Conservation (phyloP, 2,113 vertebrate genomes). For the Willisornis vidua region DNA sequence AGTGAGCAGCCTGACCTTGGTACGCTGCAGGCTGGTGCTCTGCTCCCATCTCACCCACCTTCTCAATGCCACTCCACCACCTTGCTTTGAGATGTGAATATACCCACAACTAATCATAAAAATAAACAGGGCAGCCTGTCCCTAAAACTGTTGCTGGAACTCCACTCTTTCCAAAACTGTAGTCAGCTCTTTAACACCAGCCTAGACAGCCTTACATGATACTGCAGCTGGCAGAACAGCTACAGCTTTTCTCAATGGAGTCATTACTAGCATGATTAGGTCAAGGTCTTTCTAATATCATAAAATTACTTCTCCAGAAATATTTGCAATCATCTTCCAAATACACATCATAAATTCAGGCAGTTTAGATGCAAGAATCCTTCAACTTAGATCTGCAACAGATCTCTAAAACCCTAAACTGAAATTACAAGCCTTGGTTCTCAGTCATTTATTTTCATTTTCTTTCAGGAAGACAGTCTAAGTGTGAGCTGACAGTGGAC, state of each 20-base stretch:
- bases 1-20: accelerated
- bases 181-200: neutral
- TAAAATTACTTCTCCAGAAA: neutral
- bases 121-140: neutral
- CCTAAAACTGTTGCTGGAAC: neutral
- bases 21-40: neutral
- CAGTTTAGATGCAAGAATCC: neutral
- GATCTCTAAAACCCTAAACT: neutral
- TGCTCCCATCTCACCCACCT: neutral
- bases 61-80: neutral
- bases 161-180: neutral
- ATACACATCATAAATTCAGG: neutral
- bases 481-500: neutral
- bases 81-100: neutral
- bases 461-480: neutral
- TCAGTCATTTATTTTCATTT: neutral
- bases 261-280: neutral
- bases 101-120: neutral
- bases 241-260: neutral
- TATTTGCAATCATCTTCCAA: neutral
- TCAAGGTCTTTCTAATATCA: neutral
- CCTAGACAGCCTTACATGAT: neutral
- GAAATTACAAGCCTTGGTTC: neutral
- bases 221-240: neutral
- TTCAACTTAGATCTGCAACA: neutral